phyloP scores from a whole-genome alignment of 1,140 invertebrate genomes.

The Caerostris darwini region DNA sequence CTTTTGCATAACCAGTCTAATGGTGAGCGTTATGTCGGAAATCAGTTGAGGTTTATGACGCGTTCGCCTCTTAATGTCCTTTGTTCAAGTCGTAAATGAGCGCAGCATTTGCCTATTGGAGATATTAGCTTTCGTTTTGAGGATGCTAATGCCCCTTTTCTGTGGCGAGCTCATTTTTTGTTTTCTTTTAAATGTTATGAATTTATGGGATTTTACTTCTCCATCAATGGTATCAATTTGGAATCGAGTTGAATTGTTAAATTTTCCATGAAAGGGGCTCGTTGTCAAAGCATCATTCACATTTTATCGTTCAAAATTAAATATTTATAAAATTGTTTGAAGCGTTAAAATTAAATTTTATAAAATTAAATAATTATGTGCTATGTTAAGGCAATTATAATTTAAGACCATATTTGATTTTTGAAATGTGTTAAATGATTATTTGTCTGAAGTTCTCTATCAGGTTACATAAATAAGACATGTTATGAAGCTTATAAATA shows the following conservation, averaged over 20 bases:
- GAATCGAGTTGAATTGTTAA: background rate
- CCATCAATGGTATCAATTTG: background rate
- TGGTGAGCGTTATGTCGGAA: background rate
- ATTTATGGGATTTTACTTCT: background rate
- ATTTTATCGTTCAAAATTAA: no score
- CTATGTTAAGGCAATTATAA: no score
- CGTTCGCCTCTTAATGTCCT: background rate
- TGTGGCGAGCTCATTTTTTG: no score
- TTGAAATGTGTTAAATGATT: no score
- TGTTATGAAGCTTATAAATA: no score
- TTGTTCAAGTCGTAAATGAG: constrained; percentile 15
- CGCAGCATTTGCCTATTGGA: background rate
- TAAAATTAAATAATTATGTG: no score
- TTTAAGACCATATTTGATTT: no score
- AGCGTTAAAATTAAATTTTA: no score
- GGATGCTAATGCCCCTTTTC: background rate
- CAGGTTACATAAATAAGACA: no score
- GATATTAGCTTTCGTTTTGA: background rate
- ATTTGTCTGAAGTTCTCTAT: no score
- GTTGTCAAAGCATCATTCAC: background rate
- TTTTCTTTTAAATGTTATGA: background rate
- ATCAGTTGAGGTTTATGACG: background rate
- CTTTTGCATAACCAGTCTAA: background rate
- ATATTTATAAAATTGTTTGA: no score
- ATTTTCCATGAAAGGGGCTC: background rate